Evolutionary conservation across 2,888 invertebrate genomes (phyloP).

Genomic region (Trachelus stipa): DNA sequence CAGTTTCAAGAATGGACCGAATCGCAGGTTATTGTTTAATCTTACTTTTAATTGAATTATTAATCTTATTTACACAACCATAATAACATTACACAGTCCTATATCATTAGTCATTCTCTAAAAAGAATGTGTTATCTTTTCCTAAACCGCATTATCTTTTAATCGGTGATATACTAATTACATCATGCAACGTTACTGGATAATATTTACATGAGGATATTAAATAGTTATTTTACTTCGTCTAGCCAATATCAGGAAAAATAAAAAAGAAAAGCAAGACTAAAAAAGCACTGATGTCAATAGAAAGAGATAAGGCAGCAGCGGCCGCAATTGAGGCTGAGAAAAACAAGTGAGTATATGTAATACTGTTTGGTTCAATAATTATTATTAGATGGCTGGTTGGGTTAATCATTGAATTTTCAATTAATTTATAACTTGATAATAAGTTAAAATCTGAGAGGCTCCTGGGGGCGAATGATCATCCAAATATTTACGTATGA

Average conservation of each 20-base stretch:
- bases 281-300: conserved; percentile 36
- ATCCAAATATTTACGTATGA: no score
- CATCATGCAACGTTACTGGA: neutral
- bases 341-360: conserved; percentile 34
- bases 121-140: no score
- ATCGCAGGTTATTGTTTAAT: conserved; percentile 24
- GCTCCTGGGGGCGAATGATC: no score
- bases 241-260: neutral
- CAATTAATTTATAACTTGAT: no score
- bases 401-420: neutral
- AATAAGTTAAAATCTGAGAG: no score
- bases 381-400: no score
- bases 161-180: neutral
- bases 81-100: no score
- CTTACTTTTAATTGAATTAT: conserved; percentile 5
- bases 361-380: no score
- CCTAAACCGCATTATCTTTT: neutral
- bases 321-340: conserved; percentile 41
- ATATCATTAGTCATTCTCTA: no score
- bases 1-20: conserved; percentile 28
- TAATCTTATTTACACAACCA: neutral
- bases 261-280: conserved; percentile 32
- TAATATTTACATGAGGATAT: neutral
- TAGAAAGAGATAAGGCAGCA: conserved; percentile 35
- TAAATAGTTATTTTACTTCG: neutral